phyloP scores from a whole-genome alignment of 2,113 vertebrate species.

The Deroptyus accipitrinus region DNA sequence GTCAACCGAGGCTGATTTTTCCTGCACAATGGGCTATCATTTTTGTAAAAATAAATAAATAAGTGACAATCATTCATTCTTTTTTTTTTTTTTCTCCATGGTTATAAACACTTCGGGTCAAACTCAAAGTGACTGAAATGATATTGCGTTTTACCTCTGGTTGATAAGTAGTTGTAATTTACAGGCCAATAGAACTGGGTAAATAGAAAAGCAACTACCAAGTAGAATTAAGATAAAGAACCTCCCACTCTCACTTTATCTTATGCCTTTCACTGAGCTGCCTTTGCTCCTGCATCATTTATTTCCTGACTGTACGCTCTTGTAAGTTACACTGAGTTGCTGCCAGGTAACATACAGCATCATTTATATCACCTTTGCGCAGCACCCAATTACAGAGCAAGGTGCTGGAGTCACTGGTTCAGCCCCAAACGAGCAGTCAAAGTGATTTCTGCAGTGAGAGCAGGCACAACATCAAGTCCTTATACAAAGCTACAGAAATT shows the following conservation, averaged over 20 bases:
- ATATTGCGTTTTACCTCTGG: slow-evolving; percentile 56
- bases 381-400: background rate
- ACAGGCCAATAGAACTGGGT: slow-evolving; percentile 39
- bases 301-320: slow-evolving; percentile 11
- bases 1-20: slow-evolving; percentile 47
- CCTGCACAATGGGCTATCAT: slow-evolving; percentile 45
- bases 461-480: background rate
- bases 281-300: slow-evolving; percentile 53
- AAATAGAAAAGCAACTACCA: slow-evolving; percentile 60
- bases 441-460: background rate
- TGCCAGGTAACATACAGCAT: slow-evolving; percentile 43
- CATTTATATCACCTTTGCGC: slow-evolving; percentile 28
- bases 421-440: background rate
- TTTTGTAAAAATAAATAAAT: slow-evolving; percentile 57
- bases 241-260: slow-evolving; percentile 49
- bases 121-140: slow-evolving; percentile 67
- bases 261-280: slow-evolving; percentile 55
- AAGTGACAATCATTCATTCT: slow-evolving; percentile 41
- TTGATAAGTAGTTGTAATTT: slow-evolving; percentile 67
- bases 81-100: background rate
- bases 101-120: slow-evolving; percentile 59
- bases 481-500: background rate
- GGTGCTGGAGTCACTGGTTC: background rate
- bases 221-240: slow-evolving; percentile 65
- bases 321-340: slow-evolving; percentile 48